Evolutionary conservation across 2,113 vertebrate species (phyloP).

Genomic region (Chitala chitala): DNA sequence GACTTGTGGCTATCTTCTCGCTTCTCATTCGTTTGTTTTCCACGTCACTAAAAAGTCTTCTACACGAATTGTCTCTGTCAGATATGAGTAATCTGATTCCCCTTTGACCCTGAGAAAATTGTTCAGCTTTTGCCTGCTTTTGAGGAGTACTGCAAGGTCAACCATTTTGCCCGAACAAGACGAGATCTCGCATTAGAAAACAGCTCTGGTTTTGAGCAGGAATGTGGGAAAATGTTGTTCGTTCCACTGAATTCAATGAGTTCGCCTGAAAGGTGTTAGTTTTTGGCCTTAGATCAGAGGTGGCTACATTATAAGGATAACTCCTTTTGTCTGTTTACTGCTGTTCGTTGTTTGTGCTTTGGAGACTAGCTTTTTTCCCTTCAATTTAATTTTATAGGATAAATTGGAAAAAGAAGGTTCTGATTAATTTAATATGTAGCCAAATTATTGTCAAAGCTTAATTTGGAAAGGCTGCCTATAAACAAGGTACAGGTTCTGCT

Average conservation of each 20-base stretch:
- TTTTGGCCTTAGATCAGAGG: background rate
- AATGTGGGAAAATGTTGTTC: background rate
- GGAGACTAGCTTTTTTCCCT: conserved; percentile 4
- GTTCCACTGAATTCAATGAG: background rate
- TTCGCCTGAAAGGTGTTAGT: background rate
- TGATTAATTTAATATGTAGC: conserved; percentile 14
- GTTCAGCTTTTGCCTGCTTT: background rate
- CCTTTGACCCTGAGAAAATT: background rate
- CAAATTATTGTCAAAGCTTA: conserved; percentile 9
- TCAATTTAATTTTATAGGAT: conserved; percentile 7
- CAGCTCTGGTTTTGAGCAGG: background rate
- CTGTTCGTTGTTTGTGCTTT: conserved; percentile 7
- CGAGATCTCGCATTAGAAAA: background rate
- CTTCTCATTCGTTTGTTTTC: conserved; percentile 17
- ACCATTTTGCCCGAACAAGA: background rate
- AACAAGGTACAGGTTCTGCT: conserved; percentile 15
- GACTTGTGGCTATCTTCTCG: background rate
- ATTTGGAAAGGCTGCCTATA: conserved; percentile 17
- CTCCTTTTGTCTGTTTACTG: conserved; percentile 6
- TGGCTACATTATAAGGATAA: background rate
- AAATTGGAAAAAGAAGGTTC: background rate
- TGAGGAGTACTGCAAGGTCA: background rate
- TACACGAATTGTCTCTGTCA: background rate
- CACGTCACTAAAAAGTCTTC: background rate
- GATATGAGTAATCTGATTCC: background rate